phyloP scores from a whole-genome alignment of 2,888 invertebrate species.

The Chrysotoxum bicinctum region DNA sequence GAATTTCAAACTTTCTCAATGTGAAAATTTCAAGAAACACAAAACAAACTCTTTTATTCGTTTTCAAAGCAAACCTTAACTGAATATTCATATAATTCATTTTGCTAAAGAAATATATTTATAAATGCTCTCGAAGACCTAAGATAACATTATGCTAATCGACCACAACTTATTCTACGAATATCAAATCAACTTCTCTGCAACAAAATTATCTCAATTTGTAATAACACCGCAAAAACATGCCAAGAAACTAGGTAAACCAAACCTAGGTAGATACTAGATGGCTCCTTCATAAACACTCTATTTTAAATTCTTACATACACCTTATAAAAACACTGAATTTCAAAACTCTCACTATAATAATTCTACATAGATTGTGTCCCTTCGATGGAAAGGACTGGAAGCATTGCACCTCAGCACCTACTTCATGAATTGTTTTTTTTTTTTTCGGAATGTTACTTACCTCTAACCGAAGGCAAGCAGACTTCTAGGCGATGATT shows the following conservation, averaged over 20 bases:
- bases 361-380: neutral
- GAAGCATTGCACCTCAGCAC: conserved; percentile 1
- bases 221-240: conserved; percentile 1
- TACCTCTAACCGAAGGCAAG: neutral
- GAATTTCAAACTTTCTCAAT: neutral
- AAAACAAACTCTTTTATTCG: neutral
- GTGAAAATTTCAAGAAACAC: neutral
- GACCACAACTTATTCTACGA: conserved; percentile 13
- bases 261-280: neutral
- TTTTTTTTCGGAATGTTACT: conserved; percentile 33
- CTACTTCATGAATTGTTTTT: conserved; percentile 1
- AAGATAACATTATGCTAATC: conserved; percentile 35
- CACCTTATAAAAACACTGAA: conserved; percentile 35
- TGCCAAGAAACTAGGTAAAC: conserved; percentile 1
- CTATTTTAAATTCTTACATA: conserved; percentile 33
- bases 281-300: neutral
- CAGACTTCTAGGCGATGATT: conserved; percentile 56
- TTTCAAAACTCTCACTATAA: neutral
- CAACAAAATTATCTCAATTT: neutral
- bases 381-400: neutral
- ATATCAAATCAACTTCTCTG: conserved; percentile 4
- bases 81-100: conserved; percentile 25
- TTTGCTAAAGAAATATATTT: neutral
- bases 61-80: neutral
- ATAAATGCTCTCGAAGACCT: neutral